Evolutionary conservation across 2,888 invertebrate species (phyloP).

Genomic region (Busseola fusca): DNA sequence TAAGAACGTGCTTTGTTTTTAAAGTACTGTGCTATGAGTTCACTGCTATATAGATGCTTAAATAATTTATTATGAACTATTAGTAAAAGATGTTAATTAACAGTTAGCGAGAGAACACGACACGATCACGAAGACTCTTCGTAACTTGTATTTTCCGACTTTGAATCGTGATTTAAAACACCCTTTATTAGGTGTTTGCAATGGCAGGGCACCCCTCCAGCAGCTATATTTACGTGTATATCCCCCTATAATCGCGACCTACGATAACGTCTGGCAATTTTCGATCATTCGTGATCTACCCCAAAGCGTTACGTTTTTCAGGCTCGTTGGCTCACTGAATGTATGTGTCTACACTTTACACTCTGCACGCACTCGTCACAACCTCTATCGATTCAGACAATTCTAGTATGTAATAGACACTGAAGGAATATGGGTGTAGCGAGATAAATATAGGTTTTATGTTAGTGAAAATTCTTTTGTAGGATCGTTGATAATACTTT

Average conservation of each 20-base stretch:
- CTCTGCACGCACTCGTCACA: conserved; percentile 47
- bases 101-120: background rate
- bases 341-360: conserved; percentile 44
- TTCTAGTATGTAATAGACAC: conserved; percentile 16
- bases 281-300: conserved; percentile 59
- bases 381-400: conserved; percentile 62
- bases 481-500: background rate
- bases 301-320: conserved; percentile 60
- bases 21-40: background rate
- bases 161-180: conserved; percentile 5
- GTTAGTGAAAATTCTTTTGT: background rate
- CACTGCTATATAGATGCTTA: background rate
- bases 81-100: background rate
- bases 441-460: conserved; percentile 14
- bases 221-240: conserved; percentile 40
- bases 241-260: conserved; percentile 74
- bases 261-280: conserved; percentile 76
- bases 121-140: background rate
- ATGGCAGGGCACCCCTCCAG: conserved; percentile 21
- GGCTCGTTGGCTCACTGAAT: conserved; percentile 30
- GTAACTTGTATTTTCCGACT: background rate
- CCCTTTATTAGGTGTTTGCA: conserved; percentile 26
- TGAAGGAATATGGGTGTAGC: conserved; percentile 15
- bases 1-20: background rate
- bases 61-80: background rate